Evolutionary conservation across 64 coral and sea anemone genomes (phyloP).

Genomic region (Trachythela sp.): DNA sequence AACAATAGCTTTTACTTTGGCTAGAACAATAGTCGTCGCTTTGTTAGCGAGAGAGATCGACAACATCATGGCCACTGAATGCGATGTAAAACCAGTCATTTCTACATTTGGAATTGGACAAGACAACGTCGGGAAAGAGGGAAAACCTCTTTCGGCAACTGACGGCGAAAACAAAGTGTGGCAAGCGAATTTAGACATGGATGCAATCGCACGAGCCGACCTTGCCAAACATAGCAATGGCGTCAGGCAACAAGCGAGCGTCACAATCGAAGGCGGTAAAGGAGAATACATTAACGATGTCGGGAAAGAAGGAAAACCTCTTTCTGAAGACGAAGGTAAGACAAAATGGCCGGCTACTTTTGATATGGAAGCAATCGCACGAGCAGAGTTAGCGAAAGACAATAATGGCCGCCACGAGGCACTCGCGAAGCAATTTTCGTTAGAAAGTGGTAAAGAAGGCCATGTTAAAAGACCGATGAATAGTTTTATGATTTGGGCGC

Average conservation of each 20-base stretch:
- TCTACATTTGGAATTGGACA: neutral
- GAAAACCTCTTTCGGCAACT: neutral
- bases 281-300: neutral
- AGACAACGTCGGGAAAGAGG: neutral
- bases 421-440: neutral
- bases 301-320: neutral
- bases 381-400: neutral
- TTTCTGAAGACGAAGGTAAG: neutral
- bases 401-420: neutral
- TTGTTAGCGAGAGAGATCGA: neutral
- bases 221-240: neutral
- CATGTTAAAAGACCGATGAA: constrained; percentile 99
- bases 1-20: constrained; percentile 11
- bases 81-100: neutral
- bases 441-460: constrained; percentile 48
- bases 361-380: neutral
- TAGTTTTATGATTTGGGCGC: constrained; percentile 99
- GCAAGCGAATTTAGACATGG: neutral
- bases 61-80: neutral
- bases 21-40: constrained; percentile 20
- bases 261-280: neutral
- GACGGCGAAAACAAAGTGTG: constrained; percentile 14
- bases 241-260: neutral
- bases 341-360: neutral
- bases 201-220: neutral